A percentile compares a stretch with the other conserved stretches of the same genome.
Conservation (phyloP, 1,140 invertebrate species). For the Hylaeus anthracinus region DNA sequence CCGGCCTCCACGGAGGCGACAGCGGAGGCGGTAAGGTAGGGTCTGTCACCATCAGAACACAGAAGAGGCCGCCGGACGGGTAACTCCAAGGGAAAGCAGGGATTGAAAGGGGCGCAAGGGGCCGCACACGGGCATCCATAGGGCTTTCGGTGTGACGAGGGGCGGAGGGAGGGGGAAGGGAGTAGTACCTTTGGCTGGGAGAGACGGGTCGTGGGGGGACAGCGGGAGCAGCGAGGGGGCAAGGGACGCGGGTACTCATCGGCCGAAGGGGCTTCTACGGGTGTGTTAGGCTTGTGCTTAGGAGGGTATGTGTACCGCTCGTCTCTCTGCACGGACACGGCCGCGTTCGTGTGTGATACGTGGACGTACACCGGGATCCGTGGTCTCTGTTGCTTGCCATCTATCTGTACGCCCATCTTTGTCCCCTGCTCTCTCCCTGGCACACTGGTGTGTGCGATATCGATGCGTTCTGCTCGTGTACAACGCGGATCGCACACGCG, state of each 20-base stretch:
- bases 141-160: conserved; percentile 32
- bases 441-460: conserved; percentile 31
- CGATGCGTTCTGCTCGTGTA: conserved; percentile 34
- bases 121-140: conserved; percentile 29
- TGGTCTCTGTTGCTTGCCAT: conserved; percentile 41
- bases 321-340: conserved; percentile 35
- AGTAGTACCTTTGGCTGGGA: conserved; percentile 50
- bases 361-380: conserved; percentile 49
- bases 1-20: conserved; percentile 35
- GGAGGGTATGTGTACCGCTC: conserved; percentile 64
- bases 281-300: conserved; percentile 70
- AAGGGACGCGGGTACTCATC: conserved; percentile 70
- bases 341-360: conserved; percentile 25
- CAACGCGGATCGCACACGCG: conserved; percentile 14
- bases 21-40: conserved; percentile 73
- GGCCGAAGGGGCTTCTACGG: conserved; percentile 73
- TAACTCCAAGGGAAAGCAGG: conserved; percentile 57
- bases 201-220: conserved; percentile 55
- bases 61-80: conserved; percentile 66
- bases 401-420: conserved; percentile 38
- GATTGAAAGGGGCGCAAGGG: conserved; percentile 47
- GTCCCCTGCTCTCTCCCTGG: conserved; percentile 4
- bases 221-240: conserved; percentile 63
- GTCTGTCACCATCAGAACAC: conserved; percentile 79
- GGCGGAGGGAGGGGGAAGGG: conserved; percentile 48